Evolutionary conservation across 1,140 invertebrate species (phyloP).

Genomic region (Papilio dardanus): DNA sequence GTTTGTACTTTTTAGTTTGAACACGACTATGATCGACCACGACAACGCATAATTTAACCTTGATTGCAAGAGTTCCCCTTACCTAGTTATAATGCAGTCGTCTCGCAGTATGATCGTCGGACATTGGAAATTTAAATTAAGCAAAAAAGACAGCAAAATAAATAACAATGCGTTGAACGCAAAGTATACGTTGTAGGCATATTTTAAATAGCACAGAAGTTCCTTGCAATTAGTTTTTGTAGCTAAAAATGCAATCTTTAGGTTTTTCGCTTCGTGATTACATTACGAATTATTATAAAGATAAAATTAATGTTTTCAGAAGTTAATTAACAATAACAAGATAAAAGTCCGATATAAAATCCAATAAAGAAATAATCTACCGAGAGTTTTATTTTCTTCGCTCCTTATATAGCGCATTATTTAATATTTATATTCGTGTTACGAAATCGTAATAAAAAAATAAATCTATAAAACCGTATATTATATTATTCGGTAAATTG

Average conservation of each 20-base stretch:
- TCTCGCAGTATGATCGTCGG: slow-evolving; percentile 3
- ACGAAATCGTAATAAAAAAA: not conserved
- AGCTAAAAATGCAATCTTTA: too few species aligned
- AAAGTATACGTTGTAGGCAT: too few species aligned
- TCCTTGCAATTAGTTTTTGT: too few species aligned
- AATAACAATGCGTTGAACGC: not conserved
- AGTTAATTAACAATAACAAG: too few species aligned
- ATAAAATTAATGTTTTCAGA: too few species aligned
- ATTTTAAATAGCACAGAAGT: too few species aligned
- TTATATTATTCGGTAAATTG: slow-evolving; percentile 1
- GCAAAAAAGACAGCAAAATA: slow-evolving; percentile 2
- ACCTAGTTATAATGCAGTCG: slow-evolving; percentile 10
- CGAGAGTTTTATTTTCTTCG: too few species aligned
- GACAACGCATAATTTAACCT: not conserved
- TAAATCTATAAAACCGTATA: not conserved
- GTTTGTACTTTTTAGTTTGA: not conserved
- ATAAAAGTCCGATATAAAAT: too few species aligned
- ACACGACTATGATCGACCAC: not conserved
- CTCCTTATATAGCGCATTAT: not conserved
- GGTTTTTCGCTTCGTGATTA: too few species aligned
- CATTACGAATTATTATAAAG: too few species aligned
- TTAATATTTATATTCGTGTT: not conserved
- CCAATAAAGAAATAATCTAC: too few species aligned
- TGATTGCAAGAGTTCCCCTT: slow-evolving; percentile 17
- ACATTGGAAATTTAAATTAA: slow-evolving; percentile 17